Evolutionary conservation across 2,888 invertebrate species (phyloP).

Genomic region (Thysanoteuthis rhombus): DNA sequence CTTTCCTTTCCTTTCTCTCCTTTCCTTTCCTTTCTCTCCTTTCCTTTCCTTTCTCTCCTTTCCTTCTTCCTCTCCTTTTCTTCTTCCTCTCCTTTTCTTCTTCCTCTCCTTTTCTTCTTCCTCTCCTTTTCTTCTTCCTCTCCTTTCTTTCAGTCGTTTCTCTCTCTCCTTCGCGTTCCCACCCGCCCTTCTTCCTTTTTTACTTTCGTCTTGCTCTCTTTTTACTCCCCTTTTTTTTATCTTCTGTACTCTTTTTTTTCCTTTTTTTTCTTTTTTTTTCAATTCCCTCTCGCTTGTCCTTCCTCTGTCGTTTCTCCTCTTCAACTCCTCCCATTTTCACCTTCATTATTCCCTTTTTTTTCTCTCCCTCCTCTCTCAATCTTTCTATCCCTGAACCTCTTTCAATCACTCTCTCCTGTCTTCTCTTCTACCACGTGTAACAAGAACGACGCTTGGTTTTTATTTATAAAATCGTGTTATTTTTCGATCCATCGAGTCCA

Average conservation of each 20-base stretch:
- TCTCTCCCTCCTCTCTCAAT: not conserved
- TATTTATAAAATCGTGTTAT: not conserved
- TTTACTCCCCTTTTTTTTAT: no score
- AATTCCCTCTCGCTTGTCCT: not conserved
- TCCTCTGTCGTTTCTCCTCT: no score
- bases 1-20: not conserved
- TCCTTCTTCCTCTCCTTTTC: no score
- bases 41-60: not conserved
- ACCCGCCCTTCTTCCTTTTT: no score
- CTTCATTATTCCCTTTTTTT: not conserved
- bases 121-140: not conserved
- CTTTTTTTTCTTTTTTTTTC: not conserved
- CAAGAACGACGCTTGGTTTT: no score
- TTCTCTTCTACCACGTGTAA: not conserved
- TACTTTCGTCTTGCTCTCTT: no score
- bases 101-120: no score
- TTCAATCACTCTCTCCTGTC: not conserved
- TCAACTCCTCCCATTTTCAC: not conserved
- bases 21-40: not conserved
- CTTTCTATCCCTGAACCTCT: not conserved
- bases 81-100: no score
- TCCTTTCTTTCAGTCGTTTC: no score
- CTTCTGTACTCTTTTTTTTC: not conserved
- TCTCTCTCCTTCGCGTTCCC: not conserved
- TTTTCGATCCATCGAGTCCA: not conserved